These are phyloP conservation scores for Enteromius fasciolatus DNA, from an alignment of 2,797 vertebrate genomes.

Conservation along the genomic window DNA sequence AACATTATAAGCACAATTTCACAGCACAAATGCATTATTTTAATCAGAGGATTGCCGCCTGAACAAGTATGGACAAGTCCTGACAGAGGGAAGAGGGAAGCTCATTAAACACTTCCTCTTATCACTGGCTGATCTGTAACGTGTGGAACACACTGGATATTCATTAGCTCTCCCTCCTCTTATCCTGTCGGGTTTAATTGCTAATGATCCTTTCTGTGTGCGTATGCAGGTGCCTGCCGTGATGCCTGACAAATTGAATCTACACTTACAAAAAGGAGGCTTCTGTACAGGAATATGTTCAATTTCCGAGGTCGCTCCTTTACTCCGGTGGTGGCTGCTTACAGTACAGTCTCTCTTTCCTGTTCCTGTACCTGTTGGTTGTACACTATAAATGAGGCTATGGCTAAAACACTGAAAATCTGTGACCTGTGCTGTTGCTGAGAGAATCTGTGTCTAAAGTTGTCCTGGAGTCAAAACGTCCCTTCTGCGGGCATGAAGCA, in stretches of 20 bases:
- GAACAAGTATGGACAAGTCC: constrained; percentile 30
- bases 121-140: constrained; percentile 59
- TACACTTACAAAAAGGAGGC: constrained; percentile 42
- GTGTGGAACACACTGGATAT: constrained; percentile 61
- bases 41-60: constrained; percentile 62
- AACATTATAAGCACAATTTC: constrained; percentile 68
- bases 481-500: background rate
- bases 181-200: constrained; percentile 59
- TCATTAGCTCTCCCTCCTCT: constrained; percentile 63
- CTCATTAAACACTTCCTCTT: constrained; percentile 64
- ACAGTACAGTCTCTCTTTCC: background rate
- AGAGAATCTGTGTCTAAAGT: constrained; percentile 5
- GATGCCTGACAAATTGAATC: constrained; percentile 52
- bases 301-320: constrained; percentile 15
- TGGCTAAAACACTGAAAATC: background rate
- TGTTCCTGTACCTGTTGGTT: background rate
- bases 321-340: background rate
- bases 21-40: constrained; percentile 71
- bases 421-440: background rate
- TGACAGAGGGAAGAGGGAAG: constrained; percentile 48
- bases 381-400: background rate
- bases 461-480: background rate
- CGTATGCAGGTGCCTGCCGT: constrained; percentile 31
- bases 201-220: constrained; percentile 59
- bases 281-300: constrained; percentile 17